Conservation (phyloP, 2,113 vertebrate species). For the Gallinago jamesoni region DNA sequence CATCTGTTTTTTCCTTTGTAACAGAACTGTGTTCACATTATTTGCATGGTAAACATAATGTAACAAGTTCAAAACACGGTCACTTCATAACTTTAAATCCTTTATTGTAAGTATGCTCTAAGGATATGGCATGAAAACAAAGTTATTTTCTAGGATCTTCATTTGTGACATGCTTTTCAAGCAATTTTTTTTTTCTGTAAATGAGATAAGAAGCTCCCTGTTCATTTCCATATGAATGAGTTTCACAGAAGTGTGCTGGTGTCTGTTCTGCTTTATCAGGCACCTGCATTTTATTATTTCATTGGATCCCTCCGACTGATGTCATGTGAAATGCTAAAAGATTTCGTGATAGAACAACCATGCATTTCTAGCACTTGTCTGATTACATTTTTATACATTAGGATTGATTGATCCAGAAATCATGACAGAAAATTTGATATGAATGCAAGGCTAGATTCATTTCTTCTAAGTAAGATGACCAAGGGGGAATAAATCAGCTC, state of each 20-base stretch:
- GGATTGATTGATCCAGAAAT: background rate
- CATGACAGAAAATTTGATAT: background rate
- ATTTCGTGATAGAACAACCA: background rate
- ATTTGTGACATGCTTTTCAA: background rate
- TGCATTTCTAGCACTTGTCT: background rate
- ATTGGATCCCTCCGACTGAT: background rate
- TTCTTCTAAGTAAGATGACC: background rate
- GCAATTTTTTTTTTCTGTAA: background rate
- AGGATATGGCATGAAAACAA: background rate
- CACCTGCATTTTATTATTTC: background rate
- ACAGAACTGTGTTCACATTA: background rate
- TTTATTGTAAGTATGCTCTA: background rate
- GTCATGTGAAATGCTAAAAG: background rate
- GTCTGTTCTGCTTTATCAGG: background rate
- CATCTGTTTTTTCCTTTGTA: background rate
- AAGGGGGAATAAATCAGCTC: background rate
- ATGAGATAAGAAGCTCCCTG: background rate
- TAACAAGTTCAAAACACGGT: background rate
- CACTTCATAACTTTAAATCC: background rate
- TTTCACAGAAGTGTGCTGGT: background rate
- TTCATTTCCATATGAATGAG: background rate
- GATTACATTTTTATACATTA: background rate
- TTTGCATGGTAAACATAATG: background rate
- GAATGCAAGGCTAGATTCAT: background rate
- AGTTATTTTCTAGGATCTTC: background rate